phyloP scores from a whole-genome alignment of 2,797 vertebrate species.

The Clarias fuscus region DNA sequence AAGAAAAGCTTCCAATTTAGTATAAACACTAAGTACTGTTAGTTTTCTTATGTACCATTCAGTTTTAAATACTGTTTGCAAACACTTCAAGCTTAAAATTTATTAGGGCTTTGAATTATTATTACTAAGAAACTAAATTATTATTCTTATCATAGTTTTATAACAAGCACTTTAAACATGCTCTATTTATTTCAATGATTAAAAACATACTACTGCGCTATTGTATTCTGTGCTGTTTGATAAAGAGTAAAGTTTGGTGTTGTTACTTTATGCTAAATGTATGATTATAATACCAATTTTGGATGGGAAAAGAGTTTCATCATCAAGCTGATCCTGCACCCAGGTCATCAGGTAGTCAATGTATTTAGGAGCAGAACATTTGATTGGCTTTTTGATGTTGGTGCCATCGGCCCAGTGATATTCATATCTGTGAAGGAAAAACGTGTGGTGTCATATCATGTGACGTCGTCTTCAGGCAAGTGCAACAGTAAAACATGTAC shows the following conservation, averaged over 20 bases:
- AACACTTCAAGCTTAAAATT: neutral
- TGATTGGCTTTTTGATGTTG: slow-evolving; percentile 98
- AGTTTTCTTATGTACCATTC: neutral
- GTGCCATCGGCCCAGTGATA: slow-evolving; percentile 99
- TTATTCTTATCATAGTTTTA: neutral
- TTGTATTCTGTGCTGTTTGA: neutral
- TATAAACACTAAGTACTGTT: neutral
- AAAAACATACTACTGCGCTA: neutral
- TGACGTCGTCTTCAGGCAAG: neutral
- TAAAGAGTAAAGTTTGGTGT: neutral
- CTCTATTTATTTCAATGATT: neutral
- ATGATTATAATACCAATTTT: slow-evolving; percentile 86
- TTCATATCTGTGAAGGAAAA: slow-evolving; percentile 80
- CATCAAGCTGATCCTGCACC: slow-evolving; percentile 99
- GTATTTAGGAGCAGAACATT: slow-evolving; percentile 97
- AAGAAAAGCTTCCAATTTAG: neutral
- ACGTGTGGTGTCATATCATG: neutral
- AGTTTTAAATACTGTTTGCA: too few species aligned
- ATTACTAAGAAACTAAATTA: neutral
- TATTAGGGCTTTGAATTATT: neutral
- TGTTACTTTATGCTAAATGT: neutral
- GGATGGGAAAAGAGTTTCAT: slow-evolving; percentile 95
- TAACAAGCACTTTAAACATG: neutral
- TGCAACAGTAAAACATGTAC: neutral
- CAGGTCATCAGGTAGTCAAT: slow-evolving; percentile 99